These are phyloP conservation scores for Drosophila mimetica DNA, from an alignment of 2,888 invertebrate species.

Conservation along the genomic window DNA sequence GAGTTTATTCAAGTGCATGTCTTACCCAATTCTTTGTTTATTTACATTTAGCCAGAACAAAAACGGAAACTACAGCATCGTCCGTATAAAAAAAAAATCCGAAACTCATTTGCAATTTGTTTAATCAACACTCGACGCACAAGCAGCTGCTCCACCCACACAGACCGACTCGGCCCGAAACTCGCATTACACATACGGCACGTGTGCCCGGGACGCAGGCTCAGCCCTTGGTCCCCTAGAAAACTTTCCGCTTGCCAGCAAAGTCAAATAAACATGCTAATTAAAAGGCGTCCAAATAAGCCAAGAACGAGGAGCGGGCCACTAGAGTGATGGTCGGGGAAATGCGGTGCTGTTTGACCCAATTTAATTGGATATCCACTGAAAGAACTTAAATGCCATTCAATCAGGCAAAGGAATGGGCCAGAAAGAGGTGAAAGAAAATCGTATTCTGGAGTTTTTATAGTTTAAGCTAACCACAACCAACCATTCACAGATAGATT, in stretches of 20 bases:
- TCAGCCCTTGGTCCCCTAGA: slow-evolving; percentile 26
- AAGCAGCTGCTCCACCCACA: slow-evolving; percentile 47
- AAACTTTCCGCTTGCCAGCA: slow-evolving; percentile 51
- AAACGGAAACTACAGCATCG: slow-evolving; percentile 32
- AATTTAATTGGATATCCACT: slow-evolving; percentile 53
- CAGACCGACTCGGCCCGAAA: slow-evolving; percentile 11
- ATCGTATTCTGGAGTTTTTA: too few species aligned
- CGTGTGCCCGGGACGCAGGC: slow-evolving; percentile 39
- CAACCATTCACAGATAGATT: background rate
- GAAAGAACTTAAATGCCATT: slow-evolving; percentile 5
- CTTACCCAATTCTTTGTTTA: slow-evolving; percentile 66
- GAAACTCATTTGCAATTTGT: slow-evolving; percentile 78
- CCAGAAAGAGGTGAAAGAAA: background rate
- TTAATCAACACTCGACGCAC: slow-evolving; percentile 73
- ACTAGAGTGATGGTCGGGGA: background rate
- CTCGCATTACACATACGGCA: slow-evolving; percentile 57
- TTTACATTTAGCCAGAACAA: slow-evolving; percentile 58
- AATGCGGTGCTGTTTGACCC: slow-evolving; percentile 58
- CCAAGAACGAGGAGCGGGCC: slow-evolving; percentile 15
- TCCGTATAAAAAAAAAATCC: slow-evolving; percentile 47
- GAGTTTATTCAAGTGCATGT: slow-evolving; percentile 77
- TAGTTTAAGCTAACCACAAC: too few species aligned
- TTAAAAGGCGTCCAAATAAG: slow-evolving; percentile 60
- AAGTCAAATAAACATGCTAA: slow-evolving; percentile 77
- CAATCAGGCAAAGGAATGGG: slow-evolving; percentile 4